These are phyloP conservation scores for Oligia strigilis DNA, from an alignment of 2,888 invertebrate genomes.

Conservation along the genomic window DNA sequence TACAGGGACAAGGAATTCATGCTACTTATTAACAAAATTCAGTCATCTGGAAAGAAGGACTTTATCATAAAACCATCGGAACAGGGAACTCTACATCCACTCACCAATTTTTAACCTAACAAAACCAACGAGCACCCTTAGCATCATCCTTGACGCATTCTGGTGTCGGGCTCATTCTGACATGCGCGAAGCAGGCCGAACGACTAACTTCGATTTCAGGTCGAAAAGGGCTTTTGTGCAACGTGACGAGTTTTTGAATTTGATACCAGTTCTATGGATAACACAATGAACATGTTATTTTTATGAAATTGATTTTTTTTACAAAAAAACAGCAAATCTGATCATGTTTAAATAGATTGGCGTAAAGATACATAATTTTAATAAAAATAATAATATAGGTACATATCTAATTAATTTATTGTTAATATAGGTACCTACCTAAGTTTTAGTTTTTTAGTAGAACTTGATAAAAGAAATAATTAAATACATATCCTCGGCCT, in stretches of 20 bases:
- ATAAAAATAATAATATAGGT: background rate
- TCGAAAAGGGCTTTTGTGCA: slow-evolving; percentile 71
- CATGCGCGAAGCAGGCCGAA: slow-evolving; percentile 80
- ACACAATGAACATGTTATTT: background rate
- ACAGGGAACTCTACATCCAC: slow-evolving; percentile 77
- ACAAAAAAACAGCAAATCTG: background rate
- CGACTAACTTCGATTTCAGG: slow-evolving; percentile 47
- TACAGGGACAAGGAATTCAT: slow-evolving; percentile 64
- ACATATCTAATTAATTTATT: too few relatives aligned
- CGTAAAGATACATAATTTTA: background rate
- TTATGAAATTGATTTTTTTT: background rate
- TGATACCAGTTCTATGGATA: slow-evolving; percentile 23
- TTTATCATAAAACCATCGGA: slow-evolving; percentile 50
- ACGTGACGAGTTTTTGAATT: slow-evolving; percentile 52
- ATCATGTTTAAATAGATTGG: background rate
- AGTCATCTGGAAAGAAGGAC: slow-evolving; percentile 42
- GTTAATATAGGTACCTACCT: too few relatives aligned
- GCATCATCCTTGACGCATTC: slow-evolving; percentile 83
- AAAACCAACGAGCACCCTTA: slow-evolving; percentile 72
- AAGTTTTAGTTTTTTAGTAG: background rate
- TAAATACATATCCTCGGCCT: background rate
- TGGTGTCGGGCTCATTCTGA: slow-evolving; percentile 72
- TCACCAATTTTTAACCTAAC: slow-evolving; percentile 75
- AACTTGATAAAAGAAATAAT: background rate
- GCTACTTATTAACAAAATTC: slow-evolving; percentile 56